phyloP scores from a whole-genome alignment of 1,140 invertebrate genomes.

The Pseudomyrmex gracilis region DNA sequence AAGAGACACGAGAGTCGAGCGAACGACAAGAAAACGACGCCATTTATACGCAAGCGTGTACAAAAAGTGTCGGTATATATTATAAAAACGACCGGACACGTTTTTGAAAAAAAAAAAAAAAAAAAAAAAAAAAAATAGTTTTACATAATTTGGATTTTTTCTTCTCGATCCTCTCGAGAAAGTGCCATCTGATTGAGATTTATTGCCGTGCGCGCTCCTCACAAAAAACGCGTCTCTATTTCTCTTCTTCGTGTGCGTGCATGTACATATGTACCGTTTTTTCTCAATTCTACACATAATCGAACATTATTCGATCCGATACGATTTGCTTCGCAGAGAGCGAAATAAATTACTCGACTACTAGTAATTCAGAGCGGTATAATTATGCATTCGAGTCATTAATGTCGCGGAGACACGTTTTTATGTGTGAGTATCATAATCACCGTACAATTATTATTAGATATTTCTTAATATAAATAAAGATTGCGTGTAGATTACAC shows the following conservation, averaged over 20 bases:
- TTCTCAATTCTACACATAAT: too few species aligned
- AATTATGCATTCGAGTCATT: not conserved
- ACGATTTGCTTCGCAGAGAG: not conserved
- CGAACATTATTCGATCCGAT: not conserved
- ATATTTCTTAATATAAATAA: too few species aligned
- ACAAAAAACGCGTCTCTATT: not conserved
- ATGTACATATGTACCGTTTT: too few species aligned
- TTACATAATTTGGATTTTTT: slow-evolving; percentile 40
- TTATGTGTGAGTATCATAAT: not conserved
- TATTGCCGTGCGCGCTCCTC: not conserved
- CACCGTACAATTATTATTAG: not conserved
- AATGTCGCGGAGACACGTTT: not conserved
- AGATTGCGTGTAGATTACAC: not conserved
- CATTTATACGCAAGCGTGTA: not conserved
- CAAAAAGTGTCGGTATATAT: slow-evolving; percentile 12
- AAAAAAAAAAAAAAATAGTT: not conserved
- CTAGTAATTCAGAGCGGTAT: not conserved
- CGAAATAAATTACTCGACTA: slow-evolving; percentile 5
- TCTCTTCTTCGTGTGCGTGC: too few species aligned
- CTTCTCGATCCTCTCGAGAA: slow-evolving; percentile 23
- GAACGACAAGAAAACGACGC: not conserved
- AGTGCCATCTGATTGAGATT: slow-evolving; percentile 21
- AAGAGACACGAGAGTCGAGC: too few species aligned
- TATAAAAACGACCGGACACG: not conserved
- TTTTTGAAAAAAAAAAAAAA: too few species aligned